These are phyloP conservation scores for Himalopsyche anomala DNA, from an alignment of 2,888 invertebrate species.

Conservation along the genomic window DNA sequence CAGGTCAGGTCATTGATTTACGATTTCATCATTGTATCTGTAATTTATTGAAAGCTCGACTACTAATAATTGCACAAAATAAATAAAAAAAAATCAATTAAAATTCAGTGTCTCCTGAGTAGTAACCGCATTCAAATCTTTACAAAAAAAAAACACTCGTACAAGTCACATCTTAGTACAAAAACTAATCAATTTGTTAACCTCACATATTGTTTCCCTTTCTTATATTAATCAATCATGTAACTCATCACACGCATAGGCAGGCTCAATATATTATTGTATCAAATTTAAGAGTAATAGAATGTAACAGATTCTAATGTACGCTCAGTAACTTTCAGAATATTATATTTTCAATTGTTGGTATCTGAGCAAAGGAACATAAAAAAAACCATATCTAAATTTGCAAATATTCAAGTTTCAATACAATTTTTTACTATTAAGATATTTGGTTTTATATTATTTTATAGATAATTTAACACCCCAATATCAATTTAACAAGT, in stretches of 20 bases:
- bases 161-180: conserved; percentile 16
- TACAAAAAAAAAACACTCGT: conserved; percentile 6
- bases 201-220: conserved; percentile 5
- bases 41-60: conserved; percentile 31
- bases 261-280: conserved; percentile 40
- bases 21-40: conserved; percentile 31
- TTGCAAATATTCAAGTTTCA: too few species aligned
- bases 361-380: too few species aligned
- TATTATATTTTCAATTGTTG: too few species aligned
- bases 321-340: too few species aligned
- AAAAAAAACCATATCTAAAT: too few species aligned
- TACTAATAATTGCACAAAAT: conserved; percentile 29
- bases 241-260: conserved; percentile 10
- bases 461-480: too few species aligned
- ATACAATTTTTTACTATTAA: too few species aligned
- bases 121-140: conserved; percentile 3
- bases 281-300: neutral
- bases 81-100: neutral
- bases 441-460: too few species aligned
- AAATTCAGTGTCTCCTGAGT: neutral
- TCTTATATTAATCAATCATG: neutral
- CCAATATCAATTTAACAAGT: too few species aligned
- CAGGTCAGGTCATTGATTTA: conserved; percentile 19
- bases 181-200: conserved; percentile 29
- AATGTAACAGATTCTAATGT: too few species aligned